A percentile compares a stretch with the other conserved stretches of the same genome.
These are phyloP conservation scores for Rhagoletis zephyria DNA, from an alignment of 1,140 invertebrate genomes.

Conservation along the genomic window DNA sequence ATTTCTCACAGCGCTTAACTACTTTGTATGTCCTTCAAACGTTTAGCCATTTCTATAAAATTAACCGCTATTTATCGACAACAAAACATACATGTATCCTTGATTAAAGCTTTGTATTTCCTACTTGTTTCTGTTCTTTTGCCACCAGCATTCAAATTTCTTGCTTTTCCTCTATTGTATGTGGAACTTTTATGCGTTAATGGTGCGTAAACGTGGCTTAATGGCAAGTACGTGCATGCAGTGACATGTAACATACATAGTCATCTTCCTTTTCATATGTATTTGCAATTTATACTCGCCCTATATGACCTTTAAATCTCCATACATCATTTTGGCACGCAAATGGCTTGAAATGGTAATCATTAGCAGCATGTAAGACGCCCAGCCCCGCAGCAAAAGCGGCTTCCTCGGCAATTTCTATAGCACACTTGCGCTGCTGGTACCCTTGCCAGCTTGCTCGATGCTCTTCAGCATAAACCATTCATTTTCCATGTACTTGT, in stretches of 20 bases:
- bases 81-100: no score
- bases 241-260: background rate
- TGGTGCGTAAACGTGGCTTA: conserved; percentile 73
- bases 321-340: conserved; percentile 36
- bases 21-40: background rate
- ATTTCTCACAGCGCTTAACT: background rate
- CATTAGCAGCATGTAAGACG: background rate
- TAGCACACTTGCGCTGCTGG: background rate
- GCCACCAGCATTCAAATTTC: background rate
- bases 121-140: background rate
- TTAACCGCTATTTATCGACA: no score
- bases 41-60: background rate
- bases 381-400: background rate
- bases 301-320: conserved; percentile 37
- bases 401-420: background rate
- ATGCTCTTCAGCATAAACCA: background rate
- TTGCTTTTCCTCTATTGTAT: background rate
- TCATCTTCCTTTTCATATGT: background rate
- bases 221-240: conserved; percentile 59
- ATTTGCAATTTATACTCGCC: conserved; percentile 59
- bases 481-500: background rate
- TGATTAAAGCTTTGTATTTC: no score
- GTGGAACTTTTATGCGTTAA: conserved; percentile 70
- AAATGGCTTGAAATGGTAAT: conserved; percentile 46
- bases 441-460: background rate